Conservation (phyloP, 1,140 invertebrate species). For the Whitmania pigra region DNA sequence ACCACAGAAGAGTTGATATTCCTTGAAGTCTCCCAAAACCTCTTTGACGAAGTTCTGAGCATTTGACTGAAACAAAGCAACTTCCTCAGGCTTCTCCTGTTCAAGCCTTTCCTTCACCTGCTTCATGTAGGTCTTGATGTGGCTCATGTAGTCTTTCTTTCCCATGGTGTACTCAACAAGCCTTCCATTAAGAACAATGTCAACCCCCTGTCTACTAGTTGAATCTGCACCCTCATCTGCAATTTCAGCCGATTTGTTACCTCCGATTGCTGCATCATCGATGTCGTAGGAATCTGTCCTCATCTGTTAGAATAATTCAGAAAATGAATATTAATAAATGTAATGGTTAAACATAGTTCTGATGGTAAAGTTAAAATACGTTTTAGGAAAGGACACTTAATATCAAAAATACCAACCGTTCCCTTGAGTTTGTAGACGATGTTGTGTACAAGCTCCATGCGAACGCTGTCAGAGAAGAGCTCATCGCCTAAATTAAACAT, state of each 20-base stretch:
- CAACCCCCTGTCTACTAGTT: too few relatives aligned
- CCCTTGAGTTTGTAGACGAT: too few relatives aligned
- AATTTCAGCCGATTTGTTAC: too few relatives aligned
- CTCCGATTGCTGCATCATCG: too few relatives aligned
- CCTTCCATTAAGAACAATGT: slow-evolving; percentile 69
- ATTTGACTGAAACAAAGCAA: slow-evolving; percentile 76
- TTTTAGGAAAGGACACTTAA: too few relatives aligned
- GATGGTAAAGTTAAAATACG: too few relatives aligned
- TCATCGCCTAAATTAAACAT: slow-evolving; percentile 65
- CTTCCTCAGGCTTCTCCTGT: slow-evolving; percentile 46
- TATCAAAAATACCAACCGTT: too few relatives aligned
- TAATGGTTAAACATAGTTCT: too few relatives aligned
- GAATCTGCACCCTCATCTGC: too few relatives aligned
- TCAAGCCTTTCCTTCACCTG: slow-evolving; percentile 41
- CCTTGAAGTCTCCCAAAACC: slow-evolving; percentile 76
- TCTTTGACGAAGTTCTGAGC: slow-evolving; percentile 92
- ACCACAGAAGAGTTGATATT: slow-evolving; percentile 81
- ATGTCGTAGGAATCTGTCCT: too few relatives aligned
- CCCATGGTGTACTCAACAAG: slow-evolving; percentile 43
- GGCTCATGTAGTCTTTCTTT: slow-evolving; percentile 62
- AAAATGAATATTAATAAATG: too few relatives aligned
- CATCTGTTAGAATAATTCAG: too few relatives aligned
- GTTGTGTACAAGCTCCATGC: slow-evolving; percentile 81
- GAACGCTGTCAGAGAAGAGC: slow-evolving; percentile 95
- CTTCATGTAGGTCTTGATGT: slow-evolving; percentile 94